phyloP scores from a whole-genome alignment of 2,888 invertebrate species.

The Empis stercorea region DNA sequence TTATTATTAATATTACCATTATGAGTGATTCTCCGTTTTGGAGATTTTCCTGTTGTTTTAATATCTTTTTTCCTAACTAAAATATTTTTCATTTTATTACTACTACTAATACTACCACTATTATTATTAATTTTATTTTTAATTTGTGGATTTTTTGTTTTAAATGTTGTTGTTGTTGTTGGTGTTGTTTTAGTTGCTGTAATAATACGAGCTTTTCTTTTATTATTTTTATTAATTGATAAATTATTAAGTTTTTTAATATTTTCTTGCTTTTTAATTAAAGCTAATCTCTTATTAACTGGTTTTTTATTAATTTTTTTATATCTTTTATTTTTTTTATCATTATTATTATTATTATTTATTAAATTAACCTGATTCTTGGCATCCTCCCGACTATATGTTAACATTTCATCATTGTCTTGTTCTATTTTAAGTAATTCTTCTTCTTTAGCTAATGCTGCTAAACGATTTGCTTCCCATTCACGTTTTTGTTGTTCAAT shows the following conservation, averaged over 20 bases:
- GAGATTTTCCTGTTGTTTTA: not conserved
- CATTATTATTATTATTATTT: slow-evolving; percentile 5
- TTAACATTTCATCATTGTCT: slow-evolving; percentile 51
- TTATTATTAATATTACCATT: slow-evolving; percentile 15
- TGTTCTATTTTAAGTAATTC: slow-evolving; percentile 45
- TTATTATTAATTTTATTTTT: not conserved
- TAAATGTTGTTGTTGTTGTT: not conserved
- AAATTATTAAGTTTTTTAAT: no score
- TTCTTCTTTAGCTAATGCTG: slow-evolving; percentile 54
- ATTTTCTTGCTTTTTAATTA: no score
- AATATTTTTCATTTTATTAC: slow-evolving; percentile 2
- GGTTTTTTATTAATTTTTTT: no score
- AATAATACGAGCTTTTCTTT: not conserved
- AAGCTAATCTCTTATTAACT: no score
- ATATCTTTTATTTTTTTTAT: not conserved
- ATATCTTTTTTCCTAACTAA: slow-evolving; percentile 4
- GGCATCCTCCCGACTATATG: slow-evolving; percentile 65
- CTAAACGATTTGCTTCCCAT: slow-evolving; percentile 75
- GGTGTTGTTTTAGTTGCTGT: not conserved
- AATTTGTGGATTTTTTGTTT: not conserved
- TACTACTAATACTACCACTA: slow-evolving; percentile 5
- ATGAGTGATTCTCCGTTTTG: slow-evolving; percentile 15
- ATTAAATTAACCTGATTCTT: slow-evolving; percentile 66
- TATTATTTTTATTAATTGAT: not conserved
- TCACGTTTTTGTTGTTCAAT: slow-evolving; percentile 73